A percentile compares a stretch with the other conserved stretches of the same genome.
These are phyloP conservation scores for Oreamnos americanus DNA, from an alignment of 2,113 vertebrate species.

Conservation along the genomic window DNA sequence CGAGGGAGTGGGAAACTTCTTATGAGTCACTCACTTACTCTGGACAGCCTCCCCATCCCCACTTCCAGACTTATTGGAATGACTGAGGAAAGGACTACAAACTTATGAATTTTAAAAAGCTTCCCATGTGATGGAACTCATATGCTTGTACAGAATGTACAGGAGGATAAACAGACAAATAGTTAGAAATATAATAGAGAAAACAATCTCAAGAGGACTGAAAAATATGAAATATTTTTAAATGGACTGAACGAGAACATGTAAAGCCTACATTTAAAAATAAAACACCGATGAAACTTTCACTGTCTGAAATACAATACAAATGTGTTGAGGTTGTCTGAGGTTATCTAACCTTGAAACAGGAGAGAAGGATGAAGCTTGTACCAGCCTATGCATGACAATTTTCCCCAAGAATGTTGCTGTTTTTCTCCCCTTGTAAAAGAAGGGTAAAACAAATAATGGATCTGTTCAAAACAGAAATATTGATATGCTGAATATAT, in stretches of 20 bases:
- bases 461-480: not conserved
- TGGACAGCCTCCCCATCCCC: rapidly evolving
- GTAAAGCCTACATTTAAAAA: not conserved
- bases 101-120: not conserved
- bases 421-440: not conserved
- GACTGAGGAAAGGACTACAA: not conserved
- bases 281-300: not conserved
- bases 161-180: not conserved
- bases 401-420: not conserved
- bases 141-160: not conserved
- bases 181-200: not conserved
- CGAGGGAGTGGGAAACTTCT: not conserved
- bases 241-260: not conserved
- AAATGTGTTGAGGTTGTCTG: not conserved
- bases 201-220: not conserved
- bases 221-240: not conserved
- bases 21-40: not conserved
- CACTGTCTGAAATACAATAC: not conserved
- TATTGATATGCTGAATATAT: not conserved
- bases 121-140: not conserved
- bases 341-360: not conserved
- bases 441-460: not conserved
- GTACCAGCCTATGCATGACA: not conserved
- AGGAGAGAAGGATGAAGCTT: not conserved
- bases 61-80: not conserved